Base-by-base conservation (phyloP, 1,140 invertebrate genomes). In the Anastatus disparis region DNA sequence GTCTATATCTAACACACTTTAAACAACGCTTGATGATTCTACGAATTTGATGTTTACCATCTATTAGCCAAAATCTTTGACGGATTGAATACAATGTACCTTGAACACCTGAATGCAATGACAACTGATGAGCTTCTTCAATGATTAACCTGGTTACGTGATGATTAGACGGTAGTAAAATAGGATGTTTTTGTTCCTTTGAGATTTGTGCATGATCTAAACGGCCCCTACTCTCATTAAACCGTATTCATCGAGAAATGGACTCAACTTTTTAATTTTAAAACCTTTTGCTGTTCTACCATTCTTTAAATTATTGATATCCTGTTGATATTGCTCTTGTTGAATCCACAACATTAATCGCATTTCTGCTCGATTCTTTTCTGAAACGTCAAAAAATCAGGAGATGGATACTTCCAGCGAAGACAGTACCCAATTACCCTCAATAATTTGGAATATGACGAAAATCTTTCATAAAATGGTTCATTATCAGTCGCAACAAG, bases 61-160 rank as follows among this genome's bases (percentile, higher is more conserved):
- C 24, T n/a, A 31, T 9, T 9, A 65, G 0, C 70, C 70, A 71
- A 61, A 64, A 71, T 61, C 44, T 50, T 42, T 71, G 56, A 3
- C 63, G 44, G 24, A 72, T 13, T 17, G 9, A 6, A 55, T 66
- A 42, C 2, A 72, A n/a, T 1, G 70, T 72, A 7, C 44, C 35
- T 63, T 67, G 63, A 24, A 48, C 38, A 7, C 70, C 70, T 0
- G 70, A 46, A 27, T 72, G 70, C 35, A 26, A 13, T 13, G 44
- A 12, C 20, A 46, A 31, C 0, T 17, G 24, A 26, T 53, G 50
- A 29, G 2, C 4, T 15, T 53, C 24, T 2, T 2, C 4, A 3
- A 53, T 53, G 2, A 53, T 29, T 53, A 53, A 27, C 27, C 15
- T 2, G 15, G 50, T 53, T 9, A 53, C 24, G 12, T 53, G 24